Evolutionary conservation across 92 coral and sea anemone genomes (phyloP), one percentile per base, ranked within the genome.

Genomic region (Virgularia gustaviana): DNA sequence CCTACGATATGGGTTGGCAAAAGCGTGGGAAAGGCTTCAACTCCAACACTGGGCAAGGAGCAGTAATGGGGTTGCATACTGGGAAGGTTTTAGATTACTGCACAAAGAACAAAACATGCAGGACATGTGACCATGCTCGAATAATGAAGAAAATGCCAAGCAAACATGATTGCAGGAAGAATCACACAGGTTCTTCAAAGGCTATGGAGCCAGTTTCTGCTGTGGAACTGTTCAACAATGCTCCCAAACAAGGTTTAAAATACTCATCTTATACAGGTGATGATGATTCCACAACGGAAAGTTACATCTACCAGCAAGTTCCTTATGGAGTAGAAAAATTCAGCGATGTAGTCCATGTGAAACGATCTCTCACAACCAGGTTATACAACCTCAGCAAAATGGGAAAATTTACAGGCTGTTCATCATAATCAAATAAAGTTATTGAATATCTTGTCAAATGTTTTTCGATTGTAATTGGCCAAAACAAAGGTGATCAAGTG

Each of bases 1-100:
- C 78, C 2, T 73, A 73, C 65, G 79, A 80, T 36, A 73, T 64
- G 76, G 74, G 74, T 45, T 73, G 75, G 80, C 77, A 78, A 60
- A 78, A 79, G 41, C 72, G 78, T 28, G 55, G 78, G 5, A 71
- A 59, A 58, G 83, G 75, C 25, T 57, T 61, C 31, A 80, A 73
- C 49, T 80, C 85, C 2, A 34, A 35, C 23, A 73, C 85, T 6
- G 80, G 85, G 22, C 85, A 81, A 65, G 77, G 85, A 12, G 76
- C 85, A 12, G 75, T 64, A 6, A 66, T 80, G 72, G 85, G 85
- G 28, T 36, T 55, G 45, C 9, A 41, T 33, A 78, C 78, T 1
- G 78, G 83, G n/a, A 70, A 78, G 19, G 83, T 78, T 18, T 29
- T 78, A 51, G 71, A 70, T 47, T 78, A 38, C 49, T 38, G 57